Conservation (phyloP, 2,113 vertebrate genomes). For the Dasyornis broadbenti region DNA sequence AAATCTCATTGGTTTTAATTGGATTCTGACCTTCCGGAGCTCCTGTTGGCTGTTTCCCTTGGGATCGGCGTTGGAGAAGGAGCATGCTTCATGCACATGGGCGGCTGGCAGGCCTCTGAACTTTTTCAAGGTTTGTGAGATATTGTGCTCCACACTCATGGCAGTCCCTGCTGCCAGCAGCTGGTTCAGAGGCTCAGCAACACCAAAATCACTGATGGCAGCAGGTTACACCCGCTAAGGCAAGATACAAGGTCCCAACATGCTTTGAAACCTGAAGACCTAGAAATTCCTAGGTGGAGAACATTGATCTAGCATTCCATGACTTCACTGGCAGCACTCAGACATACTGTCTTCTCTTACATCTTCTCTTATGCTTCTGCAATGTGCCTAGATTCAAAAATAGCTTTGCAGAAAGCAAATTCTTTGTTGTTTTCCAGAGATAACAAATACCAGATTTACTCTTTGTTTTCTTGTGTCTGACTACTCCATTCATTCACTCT, state of each 20-base stretch:
- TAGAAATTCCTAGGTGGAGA: background rate
- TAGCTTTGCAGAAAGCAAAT: background rate
- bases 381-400: background rate
- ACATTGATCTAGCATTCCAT: background rate
- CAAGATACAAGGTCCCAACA: accelerated
- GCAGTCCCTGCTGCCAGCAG: background rate
- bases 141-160: background rate
- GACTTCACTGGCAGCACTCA: background rate
- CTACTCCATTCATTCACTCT: background rate
- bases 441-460: background rate
- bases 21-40: background rate
- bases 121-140: background rate
- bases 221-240: background rate
- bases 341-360: background rate
- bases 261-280: background rate
- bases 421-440: background rate
- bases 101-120: background rate
- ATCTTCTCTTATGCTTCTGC: background rate
- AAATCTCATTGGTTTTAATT: conserved; percentile 25
- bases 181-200: background rate
- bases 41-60: background rate
- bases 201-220: background rate
- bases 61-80: background rate
- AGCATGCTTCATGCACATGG: background rate
- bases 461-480: background rate